These are phyloP conservation scores for Drosophila micromelanica DNA, from an alignment of 1,140 invertebrate species.

Conservation along the genomic window DNA sequence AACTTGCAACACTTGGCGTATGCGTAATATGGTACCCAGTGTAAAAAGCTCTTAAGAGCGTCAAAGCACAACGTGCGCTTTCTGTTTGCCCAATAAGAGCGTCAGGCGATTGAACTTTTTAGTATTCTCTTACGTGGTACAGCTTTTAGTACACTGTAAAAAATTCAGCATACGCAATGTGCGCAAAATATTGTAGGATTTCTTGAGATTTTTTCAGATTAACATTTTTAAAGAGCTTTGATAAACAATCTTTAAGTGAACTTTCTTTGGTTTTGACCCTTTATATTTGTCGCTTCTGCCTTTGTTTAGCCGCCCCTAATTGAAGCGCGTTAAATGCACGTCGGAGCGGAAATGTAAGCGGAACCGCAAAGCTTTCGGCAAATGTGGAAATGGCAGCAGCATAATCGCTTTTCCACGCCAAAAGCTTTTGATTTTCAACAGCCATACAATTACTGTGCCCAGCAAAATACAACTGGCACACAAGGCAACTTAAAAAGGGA, in stretches of 20 bases:
- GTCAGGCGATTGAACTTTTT: conserved; percentile 21
- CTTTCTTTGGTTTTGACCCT: neutral
- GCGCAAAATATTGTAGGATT: neutral
- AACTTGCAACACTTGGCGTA: conserved; percentile 6
- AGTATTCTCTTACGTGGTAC: conserved; percentile 12
- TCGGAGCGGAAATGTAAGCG: conserved; percentile 69
- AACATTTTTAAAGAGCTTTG: neutral
- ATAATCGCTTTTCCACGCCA: conserved; percentile 70
- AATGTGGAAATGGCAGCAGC: conserved; percentile 53
- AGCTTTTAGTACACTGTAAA: conserved; percentile 54
- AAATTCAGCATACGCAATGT: conserved; percentile 22
- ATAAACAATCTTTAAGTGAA: too few species aligned
- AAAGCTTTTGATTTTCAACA: conserved; percentile 65
- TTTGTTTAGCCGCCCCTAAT: conserved; percentile 29
- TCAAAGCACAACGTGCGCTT: conserved; percentile 9
- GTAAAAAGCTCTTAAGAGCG: conserved; percentile 8
- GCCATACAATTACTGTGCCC: conserved; percentile 33
- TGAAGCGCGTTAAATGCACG: conserved; percentile 68
- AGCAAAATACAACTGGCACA: conserved; percentile 60
- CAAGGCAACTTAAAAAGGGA: conserved; percentile 68
- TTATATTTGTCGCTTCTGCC: neutral
- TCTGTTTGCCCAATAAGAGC: conserved; percentile 14
- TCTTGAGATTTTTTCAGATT: neutral
- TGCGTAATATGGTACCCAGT: conserved; percentile 3
- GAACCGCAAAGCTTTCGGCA: conserved; percentile 69